Base-by-base conservation (phyloP, 2,113 vertebrate species). In the Misgurnus mizolepis region DNA sequence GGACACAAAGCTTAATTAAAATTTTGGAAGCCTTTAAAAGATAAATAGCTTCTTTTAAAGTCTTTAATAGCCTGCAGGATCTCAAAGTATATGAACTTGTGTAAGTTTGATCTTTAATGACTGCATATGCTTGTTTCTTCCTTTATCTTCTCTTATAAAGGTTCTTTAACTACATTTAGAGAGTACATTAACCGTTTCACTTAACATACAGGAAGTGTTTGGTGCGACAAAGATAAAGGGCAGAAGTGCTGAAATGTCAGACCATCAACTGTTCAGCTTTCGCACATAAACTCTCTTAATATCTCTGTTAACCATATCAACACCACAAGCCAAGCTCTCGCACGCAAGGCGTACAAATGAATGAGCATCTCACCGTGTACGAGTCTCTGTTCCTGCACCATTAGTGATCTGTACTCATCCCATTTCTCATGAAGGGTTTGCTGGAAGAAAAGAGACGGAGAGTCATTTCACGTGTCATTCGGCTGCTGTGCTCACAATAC, bases 381-480 rank as follows among this genome's bases (percentile, higher is more conserved):
- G 10, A 98, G 91, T 72, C 95, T 92, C 92, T 98, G 97, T 85
- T 98, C 97, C 89, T 98, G 96, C 76, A 97, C 93, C 95, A 96
- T 97, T 45, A 98, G 86, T 0, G 95, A 97, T 27, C 96, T 92
- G 82, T 96, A 98, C 69, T 98, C 97, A 1, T 96, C 96, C 96
- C 96, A 98, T 83, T 98, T 98, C 91, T 98, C 97, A 14, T 96
- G 95, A 3, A 98, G 92, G 0, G 95, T 96, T 98, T 98, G 97
- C 97, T 98, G 87, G 0, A 88, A 87, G 84, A 72, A 73, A 61
- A 47, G 0, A 64, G 34, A 18, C 5, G 12, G 27, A 39, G 18
- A 39, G 14, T 62, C 56, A 77, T 65, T 61, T 76, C 49, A 77
- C 12, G 40, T 6, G 68, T 40, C 34, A 34, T 43, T 66, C 14